Base-by-base conservation (phyloP, 2,888 invertebrate species). In the Danaus chrysippus region DNA sequence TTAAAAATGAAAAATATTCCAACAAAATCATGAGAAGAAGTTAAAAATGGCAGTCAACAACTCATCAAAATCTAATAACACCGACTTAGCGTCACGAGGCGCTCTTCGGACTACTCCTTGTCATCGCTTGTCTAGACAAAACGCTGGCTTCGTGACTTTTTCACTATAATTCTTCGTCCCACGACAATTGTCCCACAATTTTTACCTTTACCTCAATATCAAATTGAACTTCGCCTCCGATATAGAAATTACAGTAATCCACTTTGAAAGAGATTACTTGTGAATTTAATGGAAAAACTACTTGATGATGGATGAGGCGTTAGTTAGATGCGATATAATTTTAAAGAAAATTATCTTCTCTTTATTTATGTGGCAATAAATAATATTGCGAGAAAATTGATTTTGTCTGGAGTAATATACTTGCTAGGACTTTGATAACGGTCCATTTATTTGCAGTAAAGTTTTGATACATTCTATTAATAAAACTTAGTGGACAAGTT, bases 71-170 rank as follows among this genome's bases (percentile, higher is more conserved):
- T 80, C 82, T 80, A 86, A 87, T 87, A 86, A 84, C 77, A 75
- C 69, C 73, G 74, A 77, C 81, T 82, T 82, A 82, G 77, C 68
- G 72, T 73, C 69, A 49, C 49, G 17, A 11, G 49, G 17, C 15
- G 49, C 17, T 49, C 49, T 49, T 10, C 10, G 49, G 68, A 69
- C 73, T 73, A 65, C 73, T 70, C 70, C 76, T 79, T 81, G 79
- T 80, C 82, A 78, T 79, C 81, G 78, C 78, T 75, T 66, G 88
- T 88, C 88, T 89, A 88, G 89, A 89, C 89, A 86, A 83, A 83
- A 80, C 77, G 77, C 73, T 75, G 70, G 78, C 80, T 80, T 80
- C 86, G 87, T 86, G 88, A 86, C 89, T 89, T 87, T 84, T 84
- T 80, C 83, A 77, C 83, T 78, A 83, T 85, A 78, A 83, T 84